These are phyloP conservation scores for Euwallacea fornicatus DNA, from an alignment of 1,140 invertebrate species.

Conservation along the genomic window DNA sequence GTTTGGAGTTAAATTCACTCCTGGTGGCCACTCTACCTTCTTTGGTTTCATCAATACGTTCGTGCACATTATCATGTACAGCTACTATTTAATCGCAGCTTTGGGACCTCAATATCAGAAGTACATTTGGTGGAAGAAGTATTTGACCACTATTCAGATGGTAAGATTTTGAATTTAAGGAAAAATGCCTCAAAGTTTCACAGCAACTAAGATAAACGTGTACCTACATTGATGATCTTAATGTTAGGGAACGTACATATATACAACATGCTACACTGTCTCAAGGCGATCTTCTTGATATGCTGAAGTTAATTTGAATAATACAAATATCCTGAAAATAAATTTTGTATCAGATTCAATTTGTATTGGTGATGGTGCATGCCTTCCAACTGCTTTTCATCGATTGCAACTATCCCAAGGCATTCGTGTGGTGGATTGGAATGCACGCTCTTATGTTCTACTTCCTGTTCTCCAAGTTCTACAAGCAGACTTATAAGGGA, in stretches of 20 bases:
- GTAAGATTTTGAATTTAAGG: conserved; percentile 52
- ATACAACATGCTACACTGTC: too few relatives aligned
- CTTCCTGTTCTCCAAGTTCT: conserved; percentile 91
- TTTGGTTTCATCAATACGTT: conserved; percentile 86
- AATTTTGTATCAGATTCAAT: conserved; percentile 65
- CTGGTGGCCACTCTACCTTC: conserved; percentile 83
- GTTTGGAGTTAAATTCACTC: conserved; percentile 93
- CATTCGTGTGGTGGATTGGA: conserved; percentile 85
- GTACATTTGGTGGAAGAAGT: conserved; percentile 92
- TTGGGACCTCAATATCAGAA: conserved; percentile 79
- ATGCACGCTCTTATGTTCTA: conserved; percentile 91
- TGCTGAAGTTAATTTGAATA: too few relatives aligned
- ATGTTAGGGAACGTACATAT: too few relatives aligned
- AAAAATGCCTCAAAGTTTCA: too few relatives aligned
- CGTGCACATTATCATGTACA: conserved; percentile 85
- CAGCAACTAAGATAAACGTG: too few relatives aligned
- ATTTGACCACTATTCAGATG: conserved; percentile 86
- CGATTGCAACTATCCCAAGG: conserved; percentile 81
- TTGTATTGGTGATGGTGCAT: conserved; percentile 76
- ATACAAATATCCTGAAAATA: too few relatives aligned
- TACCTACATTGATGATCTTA: too few relatives aligned
- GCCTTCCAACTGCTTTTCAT: conserved; percentile 82
- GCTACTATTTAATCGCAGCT: conserved; percentile 84
- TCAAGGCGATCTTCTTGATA: too few relatives aligned
- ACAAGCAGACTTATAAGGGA: conserved; percentile 75